Conservation (phyloP, 2,888 invertebrate genomes). For the Gastracanthus pulcherrimus region DNA sequence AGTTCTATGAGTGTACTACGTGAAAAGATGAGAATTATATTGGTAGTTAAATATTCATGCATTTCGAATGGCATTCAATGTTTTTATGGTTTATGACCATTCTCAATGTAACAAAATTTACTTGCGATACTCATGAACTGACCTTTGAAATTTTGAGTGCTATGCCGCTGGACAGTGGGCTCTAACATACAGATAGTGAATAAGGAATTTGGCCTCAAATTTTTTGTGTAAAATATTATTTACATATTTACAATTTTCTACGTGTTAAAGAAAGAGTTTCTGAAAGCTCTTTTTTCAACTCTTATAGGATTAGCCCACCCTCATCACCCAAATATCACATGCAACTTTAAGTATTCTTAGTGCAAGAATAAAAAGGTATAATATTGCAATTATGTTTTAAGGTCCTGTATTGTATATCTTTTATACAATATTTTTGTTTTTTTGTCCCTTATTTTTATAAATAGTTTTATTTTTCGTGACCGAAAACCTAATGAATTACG, state of each 20-base stretch:
- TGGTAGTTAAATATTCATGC: slow-evolving; percentile 24
- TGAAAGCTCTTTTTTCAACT: background rate
- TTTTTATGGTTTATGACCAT: background rate
- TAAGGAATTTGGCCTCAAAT: slow-evolving; percentile 61
- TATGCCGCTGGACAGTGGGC: slow-evolving; percentile 70
- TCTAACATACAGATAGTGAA: slow-evolving; percentile 70
- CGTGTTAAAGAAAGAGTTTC: background rate
- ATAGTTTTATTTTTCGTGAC: too few relatives aligned
- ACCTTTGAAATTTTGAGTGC: slow-evolving; percentile 71
- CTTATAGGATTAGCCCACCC: too few relatives aligned
- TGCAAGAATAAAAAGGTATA: too few relatives aligned
- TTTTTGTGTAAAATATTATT: slow-evolving; percentile 16
- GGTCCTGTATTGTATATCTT: too few relatives aligned
- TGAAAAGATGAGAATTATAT: background rate
- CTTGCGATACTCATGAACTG: slow-evolving; percentile 60
- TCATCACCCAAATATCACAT: too few relatives aligned
- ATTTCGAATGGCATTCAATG: slow-evolving; percentile 11
- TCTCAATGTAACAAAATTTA: slow-evolving; percentile 1
- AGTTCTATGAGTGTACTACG: background rate
- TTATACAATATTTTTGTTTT: too few relatives aligned
- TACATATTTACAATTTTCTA: slow-evolving; percentile 37
- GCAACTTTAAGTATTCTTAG: too few relatives aligned
- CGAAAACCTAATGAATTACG: too few relatives aligned
- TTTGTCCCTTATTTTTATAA: too few relatives aligned
- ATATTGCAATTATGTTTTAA: too few relatives aligned